These are phyloP conservation scores for Alligator sinensis DNA, from an alignment of 2,113 vertebrate genomes.

Conservation along the genomic window DNA sequence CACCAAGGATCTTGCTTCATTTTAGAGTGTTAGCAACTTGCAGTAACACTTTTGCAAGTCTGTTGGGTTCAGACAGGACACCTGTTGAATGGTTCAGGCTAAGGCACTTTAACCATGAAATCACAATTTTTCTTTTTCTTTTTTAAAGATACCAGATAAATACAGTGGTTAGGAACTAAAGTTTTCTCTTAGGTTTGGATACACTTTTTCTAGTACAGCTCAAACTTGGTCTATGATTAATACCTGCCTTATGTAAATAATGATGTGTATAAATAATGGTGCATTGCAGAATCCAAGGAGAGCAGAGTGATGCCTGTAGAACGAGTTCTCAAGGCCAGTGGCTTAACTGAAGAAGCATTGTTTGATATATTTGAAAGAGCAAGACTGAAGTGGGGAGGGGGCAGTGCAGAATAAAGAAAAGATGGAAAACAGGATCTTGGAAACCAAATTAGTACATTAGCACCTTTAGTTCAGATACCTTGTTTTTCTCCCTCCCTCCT, in stretches of 20 bases:
- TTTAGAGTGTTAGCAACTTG: neutral
- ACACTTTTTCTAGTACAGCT: neutral
- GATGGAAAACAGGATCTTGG: neutral
- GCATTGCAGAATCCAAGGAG: neutral
- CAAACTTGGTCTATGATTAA: neutral
- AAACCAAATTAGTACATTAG: neutral
- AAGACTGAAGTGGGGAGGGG: too few relatives aligned
- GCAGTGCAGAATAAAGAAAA: neutral
- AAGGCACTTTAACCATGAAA: neutral
- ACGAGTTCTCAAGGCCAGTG: too few relatives aligned
- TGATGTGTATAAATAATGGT: neutral
- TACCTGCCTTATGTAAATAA: neutral
- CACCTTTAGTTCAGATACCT: neutral
- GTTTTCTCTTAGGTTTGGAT: neutral
- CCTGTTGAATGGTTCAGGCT: neutral
- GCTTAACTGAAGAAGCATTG: neutral
- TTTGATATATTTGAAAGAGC: neutral
- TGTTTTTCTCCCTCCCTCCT: neutral
- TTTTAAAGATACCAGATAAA: rapidly evolving
- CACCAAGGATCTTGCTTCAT: neutral
- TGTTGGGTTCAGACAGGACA: neutral
- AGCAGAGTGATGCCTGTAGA: neutral
- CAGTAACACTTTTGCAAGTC: neutral
- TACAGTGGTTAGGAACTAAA: neutral
- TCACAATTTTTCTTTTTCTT: neutral